phyloP scores from a whole-genome alignment of 2,797 vertebrate genomes.

The Onychomys arenicola region DNA sequence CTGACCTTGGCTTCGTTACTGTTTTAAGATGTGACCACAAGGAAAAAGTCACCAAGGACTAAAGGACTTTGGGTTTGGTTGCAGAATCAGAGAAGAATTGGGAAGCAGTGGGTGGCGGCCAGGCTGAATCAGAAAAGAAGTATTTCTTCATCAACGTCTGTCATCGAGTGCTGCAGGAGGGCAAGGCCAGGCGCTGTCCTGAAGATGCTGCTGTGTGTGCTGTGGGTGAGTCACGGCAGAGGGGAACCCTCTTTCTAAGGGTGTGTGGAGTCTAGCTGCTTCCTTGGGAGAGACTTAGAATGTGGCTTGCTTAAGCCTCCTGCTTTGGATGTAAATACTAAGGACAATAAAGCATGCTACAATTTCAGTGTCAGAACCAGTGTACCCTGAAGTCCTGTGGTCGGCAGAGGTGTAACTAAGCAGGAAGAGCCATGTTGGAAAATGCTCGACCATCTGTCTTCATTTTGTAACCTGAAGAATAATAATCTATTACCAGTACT shows the following conservation, averaged over 20 bases:
- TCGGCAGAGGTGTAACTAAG: accelerated
- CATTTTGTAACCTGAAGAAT: not conserved
- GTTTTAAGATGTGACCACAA: not conserved
- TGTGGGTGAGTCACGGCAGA: conserved; percentile 89
- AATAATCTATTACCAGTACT: not conserved
- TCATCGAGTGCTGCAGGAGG: conserved; percentile 91
- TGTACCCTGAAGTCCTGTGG: too few relatives aligned
- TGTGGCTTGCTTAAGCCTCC: too few relatives aligned
- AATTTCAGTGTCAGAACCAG: not conserved
- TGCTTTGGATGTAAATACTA: not conserved
- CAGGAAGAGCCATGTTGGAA: not conserved
- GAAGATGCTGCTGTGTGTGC: conserved; percentile 92
- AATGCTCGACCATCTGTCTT: not conserved
- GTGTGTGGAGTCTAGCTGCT: accelerated
- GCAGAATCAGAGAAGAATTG: conserved; percentile 93
- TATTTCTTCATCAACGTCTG: conserved; percentile 95
- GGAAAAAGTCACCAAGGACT: not conserved
- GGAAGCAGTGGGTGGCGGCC: conserved; percentile 92
- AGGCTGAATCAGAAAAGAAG: conserved; percentile 81
- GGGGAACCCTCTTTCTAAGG: not conserved
- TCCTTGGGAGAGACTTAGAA: not conserved
- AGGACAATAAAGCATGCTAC: too few relatives aligned
- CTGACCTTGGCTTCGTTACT: not conserved
- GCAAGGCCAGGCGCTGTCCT: conserved; percentile 88
- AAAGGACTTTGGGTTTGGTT: conserved; percentile 61